Conservation (phyloP, 1,140 invertebrate genomes). For the Cecropterus lyciades region DNA sequence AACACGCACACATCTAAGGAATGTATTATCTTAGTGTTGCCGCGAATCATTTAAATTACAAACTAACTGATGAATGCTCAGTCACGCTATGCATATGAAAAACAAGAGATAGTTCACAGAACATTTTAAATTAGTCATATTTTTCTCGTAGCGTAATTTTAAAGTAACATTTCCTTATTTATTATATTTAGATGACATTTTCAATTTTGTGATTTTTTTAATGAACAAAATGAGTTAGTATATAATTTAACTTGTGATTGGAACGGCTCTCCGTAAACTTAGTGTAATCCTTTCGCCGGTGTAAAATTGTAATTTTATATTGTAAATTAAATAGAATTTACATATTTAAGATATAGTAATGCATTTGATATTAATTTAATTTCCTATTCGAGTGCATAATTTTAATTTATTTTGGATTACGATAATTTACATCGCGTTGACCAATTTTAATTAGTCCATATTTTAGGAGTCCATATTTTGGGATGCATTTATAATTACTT, state of each 20-base stretch:
- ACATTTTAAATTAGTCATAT: too few relatives aligned
- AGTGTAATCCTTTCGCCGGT: too few relatives aligned
- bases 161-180: too few relatives aligned
- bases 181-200: too few relatives aligned
- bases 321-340: constrained; percentile 30
- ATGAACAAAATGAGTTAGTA: constrained; percentile 9
- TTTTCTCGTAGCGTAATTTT: too few relatives aligned
- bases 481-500: constrained; percentile 48
- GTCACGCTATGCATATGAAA: too few relatives aligned
- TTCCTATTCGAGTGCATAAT: constrained; percentile 32
- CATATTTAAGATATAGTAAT: not conserved
- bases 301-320: constrained; percentile 28
- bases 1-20: too few relatives aligned
- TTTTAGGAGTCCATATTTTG: constrained; percentile 35
- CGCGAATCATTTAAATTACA: too few relatives aligned
- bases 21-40: too few relatives aligned
- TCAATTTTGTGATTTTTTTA: not conserved
- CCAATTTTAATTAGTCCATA: constrained; percentile 24
- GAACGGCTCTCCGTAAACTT: constrained; percentile 5
- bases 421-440: constrained; percentile 12
- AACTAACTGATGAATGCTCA: too few relatives aligned
- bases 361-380: constrained; percentile 2
- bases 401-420: constrained; percentile 34
- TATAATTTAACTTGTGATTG: constrained; percentile 3
- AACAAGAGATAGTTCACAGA: too few relatives aligned